Evolutionary conservation across 2,888 invertebrate genomes (phyloP), one percentile per base, ranked within the genome.

Genomic region (Dascillus cervinus): DNA sequence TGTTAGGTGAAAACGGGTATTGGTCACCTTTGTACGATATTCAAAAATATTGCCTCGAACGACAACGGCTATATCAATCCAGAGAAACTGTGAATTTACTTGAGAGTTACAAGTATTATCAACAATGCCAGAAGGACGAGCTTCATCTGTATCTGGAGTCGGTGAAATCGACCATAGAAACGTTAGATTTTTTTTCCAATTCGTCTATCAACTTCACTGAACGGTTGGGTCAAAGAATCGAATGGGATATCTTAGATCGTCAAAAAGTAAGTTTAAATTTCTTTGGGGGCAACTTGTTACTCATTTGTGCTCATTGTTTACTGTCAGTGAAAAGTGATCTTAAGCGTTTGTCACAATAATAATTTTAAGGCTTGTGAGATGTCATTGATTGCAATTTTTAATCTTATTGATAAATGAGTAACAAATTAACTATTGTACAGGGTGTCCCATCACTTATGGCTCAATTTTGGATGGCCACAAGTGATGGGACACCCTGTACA

Each of bases 11-110:
- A 41, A 31, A 21, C 22, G 37, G 36, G 21, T 34, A 33, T 21
- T 46, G 50, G 47, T 49, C 52, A 17, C 39, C 44, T 17, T 34
- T 51, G 25, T 30, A 39, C 2, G 43, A 42, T 22, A 34, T 27
- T 10, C 43, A 48, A 39, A 44, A 40, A 13, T 41, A 43, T 23
- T 51, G 53, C 32, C 36, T 51, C 12, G 34, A 37, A 11, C 33
- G 44, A 26, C 29, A 42, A 22, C 34, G 38, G 13, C 22, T 29
- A 11, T 26, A 36, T 13, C 28, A 44, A 4, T 37, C 34, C 15
- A 28, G 28, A 22, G 20, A 22, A 9, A 17, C 40, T 35, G 31
- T 52, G 22, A 34, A 50, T 39, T 34, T 54, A 20, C 41, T 25
- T 13, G 20, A 42, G 11, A 41, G 46, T 13, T 39, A 54, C 31